Evolutionary conservation across 1,140 invertebrate species (phyloP), one percentile per base, ranked within the genome.

Genomic region (Phymorhynchus buccinoides): DNA sequence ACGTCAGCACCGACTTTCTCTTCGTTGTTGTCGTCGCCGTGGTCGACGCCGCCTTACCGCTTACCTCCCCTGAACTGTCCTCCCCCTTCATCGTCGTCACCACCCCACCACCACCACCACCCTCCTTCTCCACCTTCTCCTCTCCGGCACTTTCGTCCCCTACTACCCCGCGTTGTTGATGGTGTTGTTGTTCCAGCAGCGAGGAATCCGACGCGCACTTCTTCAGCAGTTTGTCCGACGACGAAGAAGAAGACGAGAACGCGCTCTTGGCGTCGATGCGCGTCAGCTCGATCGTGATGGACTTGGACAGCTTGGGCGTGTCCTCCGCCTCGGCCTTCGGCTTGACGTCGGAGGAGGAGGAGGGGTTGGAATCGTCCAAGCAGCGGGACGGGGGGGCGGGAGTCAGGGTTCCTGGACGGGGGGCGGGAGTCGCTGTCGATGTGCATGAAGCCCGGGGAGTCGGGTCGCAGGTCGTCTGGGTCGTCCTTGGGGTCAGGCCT

Each of bases 401-500:
- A 88, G 71, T 89, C 87, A 27, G 88, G 88, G 77, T 89, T 88
- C 39, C 86, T 66, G 3, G 88, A 88, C 4, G 87, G 86, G 22
- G 89, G 88, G 41, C 87, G 80, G 12, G 89, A 90, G 84, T 89
- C 88, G 22, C 89, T 88, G 66, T 88, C 87, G 9, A 87, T 80
- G 9, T 85, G 82, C 82, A 87, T 35, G 22, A 86, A 82, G 48
- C 80, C 22, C 7, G 78, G 78, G 27, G 84, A 84, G n/a, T 89
- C 88, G 37, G 86, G 81, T 48, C 86, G 86, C 4, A n/a, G n/a
- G 22, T 96, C 95, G 94, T 99, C 97, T 87, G 96, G 96, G 89
- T 98, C 96, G 93, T 98, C 98, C n/a, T 98, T 94, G 92, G 98
- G 96, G 71, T 96, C 94, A 1, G 97, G 99, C 97, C 98, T 98